phyloP scores from a whole-genome alignment of 1,140 invertebrate genomes.

The Phortica variegata region DNA sequence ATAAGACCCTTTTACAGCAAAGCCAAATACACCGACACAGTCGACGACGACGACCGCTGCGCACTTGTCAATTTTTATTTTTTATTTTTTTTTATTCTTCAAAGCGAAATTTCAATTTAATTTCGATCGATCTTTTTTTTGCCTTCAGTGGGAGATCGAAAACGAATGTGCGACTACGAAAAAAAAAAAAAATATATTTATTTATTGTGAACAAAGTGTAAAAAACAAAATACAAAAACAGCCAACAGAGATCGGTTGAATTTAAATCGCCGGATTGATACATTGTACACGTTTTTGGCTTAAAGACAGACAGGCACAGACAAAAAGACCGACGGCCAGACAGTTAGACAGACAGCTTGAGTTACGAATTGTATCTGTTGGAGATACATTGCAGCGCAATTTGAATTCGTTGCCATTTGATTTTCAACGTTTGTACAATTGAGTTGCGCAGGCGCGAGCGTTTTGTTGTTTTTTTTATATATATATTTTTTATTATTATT shows the following conservation, averaged over 20 bases:
- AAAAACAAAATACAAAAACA: constrained; percentile 5
- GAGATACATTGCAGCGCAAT: constrained; percentile 39
- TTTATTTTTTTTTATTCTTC: constrained; percentile 2
- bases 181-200: constrained; percentile 1
- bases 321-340: constrained; percentile 6
- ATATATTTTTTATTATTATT: no score
- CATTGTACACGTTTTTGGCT: constrained; percentile 54
- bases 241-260: constrained; percentile 7
- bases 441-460: no score
- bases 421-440: no score
- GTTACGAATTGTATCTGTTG: constrained; percentile 21
- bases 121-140: constrained; percentile 53
- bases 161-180: constrained; percentile 3
- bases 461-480: no score
- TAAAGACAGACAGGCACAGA: constrained; percentile 17
- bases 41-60: constrained; percentile 25
- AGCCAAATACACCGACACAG: no score
- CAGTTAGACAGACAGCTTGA: constrained; percentile 7
- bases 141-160: constrained; percentile 1
- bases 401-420: constrained; percentile 42
- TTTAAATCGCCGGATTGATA: constrained; percentile 52
- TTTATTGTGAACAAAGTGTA: no score
- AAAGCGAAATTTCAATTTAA: constrained; percentile 52
- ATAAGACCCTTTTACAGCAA: no score
- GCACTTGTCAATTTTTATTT: constrained; percentile 54